These are phyloP conservation scores for Panthera tigris DNA, from an alignment of 2,113 vertebrate species.

Conservation along the genomic window DNA sequence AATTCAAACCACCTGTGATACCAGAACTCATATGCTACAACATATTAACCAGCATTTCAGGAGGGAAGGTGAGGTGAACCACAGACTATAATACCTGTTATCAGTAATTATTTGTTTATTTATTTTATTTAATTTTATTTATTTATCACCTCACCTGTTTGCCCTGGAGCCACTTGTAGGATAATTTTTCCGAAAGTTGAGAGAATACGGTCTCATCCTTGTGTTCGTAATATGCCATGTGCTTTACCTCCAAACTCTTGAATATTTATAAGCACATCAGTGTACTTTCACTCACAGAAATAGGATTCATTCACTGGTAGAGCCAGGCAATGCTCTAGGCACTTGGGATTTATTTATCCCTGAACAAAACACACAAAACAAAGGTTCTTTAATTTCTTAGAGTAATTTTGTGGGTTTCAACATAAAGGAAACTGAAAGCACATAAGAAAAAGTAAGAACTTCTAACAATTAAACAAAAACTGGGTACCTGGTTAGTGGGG, in stretches of 20 bases:
- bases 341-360: neutral
- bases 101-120: neutral
- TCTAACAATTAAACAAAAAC: neutral
- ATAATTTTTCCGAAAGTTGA: neutral
- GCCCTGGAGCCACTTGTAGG: neutral
- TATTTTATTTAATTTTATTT: no score
- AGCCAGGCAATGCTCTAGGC: neutral
- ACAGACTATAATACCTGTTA: neutral
- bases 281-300: neutral
- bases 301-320: neutral
- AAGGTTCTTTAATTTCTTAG: neutral
- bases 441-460: neutral
- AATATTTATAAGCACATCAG: neutral
- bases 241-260: neutral
- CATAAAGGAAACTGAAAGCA: neutral
- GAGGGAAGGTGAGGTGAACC: neutral
- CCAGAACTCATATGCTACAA: neutral
- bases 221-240: neutral
- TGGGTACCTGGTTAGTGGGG: neutral
- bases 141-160: neutral
- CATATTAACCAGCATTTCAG: neutral
- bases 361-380: neutral
- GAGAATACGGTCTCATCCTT: neutral
- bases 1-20: neutral
- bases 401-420: neutral